These are phyloP conservation scores for Eubasilissa splendida DNA, from an alignment of 2,888 invertebrate genomes.

Conservation along the genomic window DNA sequence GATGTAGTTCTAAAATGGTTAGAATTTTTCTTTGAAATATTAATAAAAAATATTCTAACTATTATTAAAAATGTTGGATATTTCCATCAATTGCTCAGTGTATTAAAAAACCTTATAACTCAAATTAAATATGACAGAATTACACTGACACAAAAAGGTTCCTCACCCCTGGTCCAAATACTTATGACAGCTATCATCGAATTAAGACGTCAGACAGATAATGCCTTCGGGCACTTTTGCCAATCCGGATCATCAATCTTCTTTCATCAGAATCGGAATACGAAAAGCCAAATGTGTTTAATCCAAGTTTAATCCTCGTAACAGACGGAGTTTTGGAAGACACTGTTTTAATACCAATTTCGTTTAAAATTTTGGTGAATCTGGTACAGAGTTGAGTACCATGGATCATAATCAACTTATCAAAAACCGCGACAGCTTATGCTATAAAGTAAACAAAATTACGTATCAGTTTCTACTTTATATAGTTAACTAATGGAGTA, in stretches of 20 bases:
- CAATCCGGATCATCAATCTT: slow-evolving; percentile 39
- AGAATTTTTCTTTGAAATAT: no score
- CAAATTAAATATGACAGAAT: no score
- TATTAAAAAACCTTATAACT: no score
- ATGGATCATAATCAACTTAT: no score
- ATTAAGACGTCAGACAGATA: slow-evolving; percentile 42
- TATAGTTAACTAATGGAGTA: no score
- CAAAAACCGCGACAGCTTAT: no score
- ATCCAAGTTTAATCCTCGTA: slow-evolving; percentile 24
- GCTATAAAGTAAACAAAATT: no score
- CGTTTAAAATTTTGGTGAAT: slow-evolving; percentile 2
- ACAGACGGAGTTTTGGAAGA: slow-evolving; percentile 9
- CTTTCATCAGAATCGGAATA: slow-evolving; percentile 9
- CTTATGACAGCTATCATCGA: slow-evolving; percentile 41
- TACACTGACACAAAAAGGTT: background rate
- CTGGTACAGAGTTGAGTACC: background rate
- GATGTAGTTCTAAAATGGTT: no score
- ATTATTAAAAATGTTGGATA: no score
- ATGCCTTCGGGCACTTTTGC: slow-evolving; percentile 17
- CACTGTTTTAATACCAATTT: background rate
- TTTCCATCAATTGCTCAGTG: no score
- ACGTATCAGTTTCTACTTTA: no score
- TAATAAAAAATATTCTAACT: no score
- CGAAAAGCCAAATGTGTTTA: slow-evolving; percentile 24
- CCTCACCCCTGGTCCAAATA: slow-evolving; percentile 6